These are phyloP conservation scores for Gallinago jamesoni DNA, from an alignment of 2,113 vertebrate genomes.

Conservation along the genomic window DNA sequence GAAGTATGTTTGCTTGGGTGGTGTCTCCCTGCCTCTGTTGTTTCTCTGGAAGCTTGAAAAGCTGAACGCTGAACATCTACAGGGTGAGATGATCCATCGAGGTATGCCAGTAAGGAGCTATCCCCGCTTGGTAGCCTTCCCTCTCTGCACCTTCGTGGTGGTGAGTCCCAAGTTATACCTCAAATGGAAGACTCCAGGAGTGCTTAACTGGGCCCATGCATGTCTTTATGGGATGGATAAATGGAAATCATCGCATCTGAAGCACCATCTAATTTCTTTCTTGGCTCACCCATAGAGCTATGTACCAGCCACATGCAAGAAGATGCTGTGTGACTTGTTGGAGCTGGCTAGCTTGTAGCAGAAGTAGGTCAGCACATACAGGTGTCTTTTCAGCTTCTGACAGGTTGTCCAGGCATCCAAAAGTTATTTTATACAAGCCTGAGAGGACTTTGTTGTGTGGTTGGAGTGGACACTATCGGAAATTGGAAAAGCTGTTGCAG, in stretches of 20 bases:
- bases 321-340: background rate
- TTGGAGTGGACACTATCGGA: background rate
- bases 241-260: background rate
- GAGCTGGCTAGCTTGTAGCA: background rate
- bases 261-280: background rate
- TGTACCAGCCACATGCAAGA: background rate
- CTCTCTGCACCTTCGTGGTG: background rate
- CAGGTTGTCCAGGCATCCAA: background rate
- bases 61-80: accelerated
- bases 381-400: background rate
- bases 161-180: background rate
- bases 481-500: background rate
- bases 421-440: background rate
- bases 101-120: background rate
- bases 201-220: background rate
- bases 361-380: accelerated
- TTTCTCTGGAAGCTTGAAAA: background rate
- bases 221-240: background rate
- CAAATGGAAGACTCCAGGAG: background rate
- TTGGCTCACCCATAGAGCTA: accelerated
- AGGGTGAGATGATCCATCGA: background rate
- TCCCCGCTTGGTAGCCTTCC: background rate
- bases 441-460: background rate
- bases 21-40: background rate
- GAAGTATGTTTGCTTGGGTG: background rate